Evolutionary conservation across 1,140 invertebrate species (phyloP).

Genomic region (Nasonia giraulti): DNA sequence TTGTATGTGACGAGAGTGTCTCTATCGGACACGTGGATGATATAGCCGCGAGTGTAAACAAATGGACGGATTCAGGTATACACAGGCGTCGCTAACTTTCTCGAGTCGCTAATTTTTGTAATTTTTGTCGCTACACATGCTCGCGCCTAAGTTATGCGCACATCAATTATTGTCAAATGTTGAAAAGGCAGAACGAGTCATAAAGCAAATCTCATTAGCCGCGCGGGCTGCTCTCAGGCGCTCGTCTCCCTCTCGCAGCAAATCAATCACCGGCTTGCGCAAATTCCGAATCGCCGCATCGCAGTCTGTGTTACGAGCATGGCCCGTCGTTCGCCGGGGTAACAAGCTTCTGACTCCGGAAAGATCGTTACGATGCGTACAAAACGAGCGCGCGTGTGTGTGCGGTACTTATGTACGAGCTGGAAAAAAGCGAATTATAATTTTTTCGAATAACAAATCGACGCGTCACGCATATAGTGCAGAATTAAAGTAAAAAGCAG

Average conservation of each 20-base stretch:
- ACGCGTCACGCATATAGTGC: no score
- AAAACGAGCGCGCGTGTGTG: no score
- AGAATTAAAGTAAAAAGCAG: no score
- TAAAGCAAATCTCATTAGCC: slow-evolving; percentile 39
- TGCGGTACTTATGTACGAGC: no score
- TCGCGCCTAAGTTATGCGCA: slow-evolving; percentile 14
- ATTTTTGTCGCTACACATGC: slow-evolving; percentile 4
- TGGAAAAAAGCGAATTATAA: no score
- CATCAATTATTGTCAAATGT: slow-evolving; percentile 40
- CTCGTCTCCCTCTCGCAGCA: not conserved
- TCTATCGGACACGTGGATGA: not conserved
- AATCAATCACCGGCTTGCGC: slow-evolving; percentile 42
- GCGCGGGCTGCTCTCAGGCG: not conserved
- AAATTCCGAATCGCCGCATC: slow-evolving; percentile 10
- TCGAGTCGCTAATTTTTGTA: not conserved
- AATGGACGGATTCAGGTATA: not conserved
- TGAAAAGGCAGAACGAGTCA: slow-evolving; percentile 24
- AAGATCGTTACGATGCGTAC: not conserved
- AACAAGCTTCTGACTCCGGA: not conserved
- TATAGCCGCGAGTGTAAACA: slow-evolving; percentile 19
- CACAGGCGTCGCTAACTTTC: not conserved
- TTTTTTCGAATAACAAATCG: no score
- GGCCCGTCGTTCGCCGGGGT: no score
- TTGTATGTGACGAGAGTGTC: not conserved
- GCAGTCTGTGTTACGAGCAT: no score